A percentile compares a stretch with the other conserved stretches of the same genome.
Evolutionary conservation across 2,888 invertebrate genomes (phyloP).

Genomic region (Crossocerus cetratus): DNA sequence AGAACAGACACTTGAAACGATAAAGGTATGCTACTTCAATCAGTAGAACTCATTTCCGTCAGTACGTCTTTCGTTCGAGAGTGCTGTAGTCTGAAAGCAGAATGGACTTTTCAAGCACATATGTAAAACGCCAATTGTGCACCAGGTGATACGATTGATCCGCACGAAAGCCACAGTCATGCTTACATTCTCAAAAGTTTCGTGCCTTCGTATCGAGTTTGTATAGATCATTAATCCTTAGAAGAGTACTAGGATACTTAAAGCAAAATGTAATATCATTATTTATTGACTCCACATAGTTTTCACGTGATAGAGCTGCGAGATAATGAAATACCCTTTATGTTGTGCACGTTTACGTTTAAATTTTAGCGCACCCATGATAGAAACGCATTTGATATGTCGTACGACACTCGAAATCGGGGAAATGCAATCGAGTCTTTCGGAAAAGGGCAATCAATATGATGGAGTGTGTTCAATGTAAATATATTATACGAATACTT

Average conservation of each 20-base stretch:
- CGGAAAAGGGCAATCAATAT: constrained; percentile 15
- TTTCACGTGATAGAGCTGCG: constrained; percentile 14
- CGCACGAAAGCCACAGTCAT: constrained; percentile 34
- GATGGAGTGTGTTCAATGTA: constrained; percentile 25
- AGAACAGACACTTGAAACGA: constrained; percentile 6
- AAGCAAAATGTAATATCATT: constrained; percentile 25
- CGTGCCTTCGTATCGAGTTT: constrained; percentile 47
- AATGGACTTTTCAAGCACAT: constrained; percentile 1
- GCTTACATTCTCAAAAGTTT: constrained; percentile 38
- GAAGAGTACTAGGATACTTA: constrained; percentile 21
- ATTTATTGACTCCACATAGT: constrained; percentile 35
- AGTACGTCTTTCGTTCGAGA: constrained; percentile 10
- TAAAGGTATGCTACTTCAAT: constrained; percentile 11
- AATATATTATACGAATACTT: constrained; percentile 17
- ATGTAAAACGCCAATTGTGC: neutral
- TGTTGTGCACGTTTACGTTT: constrained; percentile 22
- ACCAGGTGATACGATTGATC: constrained; percentile 32
- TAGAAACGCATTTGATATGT: constrained; percentile 8
- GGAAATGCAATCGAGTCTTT: constrained; percentile 20
- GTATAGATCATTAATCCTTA: constrained; percentile 30
- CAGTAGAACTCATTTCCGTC: constrained; percentile 13
- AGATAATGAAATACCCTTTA: constrained; percentile 18
- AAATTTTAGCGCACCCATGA: constrained; percentile 15
- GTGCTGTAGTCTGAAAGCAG: constrained; percentile 13
- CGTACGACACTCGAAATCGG: constrained; percentile 17